Evolutionary conservation across 2,113 vertebrate species (phyloP), one percentile per base, ranked within the genome.

Genomic region (Oncorhynchus keta): DNA sequence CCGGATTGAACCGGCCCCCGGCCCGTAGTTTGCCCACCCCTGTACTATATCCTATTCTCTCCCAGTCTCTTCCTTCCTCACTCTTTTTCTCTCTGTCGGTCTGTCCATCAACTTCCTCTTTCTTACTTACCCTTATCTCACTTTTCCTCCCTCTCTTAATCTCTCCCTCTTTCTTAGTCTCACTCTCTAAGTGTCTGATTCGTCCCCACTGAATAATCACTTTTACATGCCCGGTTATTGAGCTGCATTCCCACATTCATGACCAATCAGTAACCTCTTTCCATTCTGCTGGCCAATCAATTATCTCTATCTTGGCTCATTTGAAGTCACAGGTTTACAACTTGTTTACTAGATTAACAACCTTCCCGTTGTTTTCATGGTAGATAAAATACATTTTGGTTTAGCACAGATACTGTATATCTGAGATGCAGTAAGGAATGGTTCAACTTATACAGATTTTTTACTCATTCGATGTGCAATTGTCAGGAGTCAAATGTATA

Each of bases 321-420:
- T 48, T 57, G 62, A 79, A 76, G 76, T 79, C 30, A 5, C 24
- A 16, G 22, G 32, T 78, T 73, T 72, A 70, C 45, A 81, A 70
- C 68, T 70, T 62, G 30, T 32, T 62, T 72, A 70, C 14, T 55
- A 26, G 79, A 69, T 48, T 9, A 39, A 8, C 35, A 39, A 39
- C 35, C 7, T 39, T 39, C 35, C 7, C 35, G 35, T 39, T 39
- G 35, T 39, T 39, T 39, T 39, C 35, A 1, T 39, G 7, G 8
- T 39, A 9, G 7, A 39, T 7, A 39, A 39, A 39, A 39, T 39
- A 39, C 35, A 39, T 39, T 39, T 7, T 39, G 35, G 35, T 7
- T 7, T 35, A 35, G 35, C 35, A 35, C 1, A 7, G 5, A 35
- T 5, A 28, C 28, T 28, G 28, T 28, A 28, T 28, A 28, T 28